These are phyloP conservation scores for Spinus olivaceus DNA, from an alignment of 2,797 vertebrate species.

Conservation along the genomic window DNA sequence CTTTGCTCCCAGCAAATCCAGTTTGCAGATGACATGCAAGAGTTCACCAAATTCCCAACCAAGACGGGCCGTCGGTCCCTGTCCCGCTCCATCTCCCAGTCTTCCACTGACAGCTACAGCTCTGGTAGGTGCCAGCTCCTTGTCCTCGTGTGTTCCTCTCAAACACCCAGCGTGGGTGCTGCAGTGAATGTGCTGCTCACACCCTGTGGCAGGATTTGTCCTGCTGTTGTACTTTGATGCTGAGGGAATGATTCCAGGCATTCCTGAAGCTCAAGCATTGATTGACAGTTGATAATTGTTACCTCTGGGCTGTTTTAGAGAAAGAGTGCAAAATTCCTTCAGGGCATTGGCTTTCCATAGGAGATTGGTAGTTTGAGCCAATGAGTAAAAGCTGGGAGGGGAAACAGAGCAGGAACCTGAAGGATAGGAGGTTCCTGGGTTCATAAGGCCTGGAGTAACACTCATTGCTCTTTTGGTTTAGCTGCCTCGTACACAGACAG, in stretches of 20 bases:
- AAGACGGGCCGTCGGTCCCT: conserved; percentile 95
- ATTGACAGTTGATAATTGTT: not conserved
- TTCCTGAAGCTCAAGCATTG: not conserved
- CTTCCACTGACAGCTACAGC: conserved; percentile 99
- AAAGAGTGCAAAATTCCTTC: not conserved
- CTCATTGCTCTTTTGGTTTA: conserved; percentile 46
- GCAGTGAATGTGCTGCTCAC: rapidly evolving
- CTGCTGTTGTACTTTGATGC: not conserved
- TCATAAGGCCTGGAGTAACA: not conserved
- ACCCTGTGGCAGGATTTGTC: rapidly evolving
- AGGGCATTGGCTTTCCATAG: not conserved
- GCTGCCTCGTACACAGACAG: conserved; percentile 98
- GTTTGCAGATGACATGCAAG: conserved; percentile 98
- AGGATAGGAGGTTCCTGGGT: not conserved
- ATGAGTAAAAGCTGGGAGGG: not conserved
- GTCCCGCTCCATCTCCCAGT: conserved; percentile 97
- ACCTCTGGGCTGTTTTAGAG: not conserved
- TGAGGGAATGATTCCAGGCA: not conserved
- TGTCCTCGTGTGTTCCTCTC: rapidly evolving
- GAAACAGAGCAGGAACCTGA: not conserved
- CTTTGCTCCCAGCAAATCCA: conserved; percentile 87
- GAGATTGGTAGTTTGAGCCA: not conserved
- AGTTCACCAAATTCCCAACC: conserved; percentile 95
- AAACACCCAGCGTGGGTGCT: rapidly evolving
- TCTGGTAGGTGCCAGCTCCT: conserved; percentile 80